Evolutionary conservation across 2,113 vertebrate genomes (phyloP), one percentile per base, ranked within the genome.

Genomic region (Strix aluco): DNA sequence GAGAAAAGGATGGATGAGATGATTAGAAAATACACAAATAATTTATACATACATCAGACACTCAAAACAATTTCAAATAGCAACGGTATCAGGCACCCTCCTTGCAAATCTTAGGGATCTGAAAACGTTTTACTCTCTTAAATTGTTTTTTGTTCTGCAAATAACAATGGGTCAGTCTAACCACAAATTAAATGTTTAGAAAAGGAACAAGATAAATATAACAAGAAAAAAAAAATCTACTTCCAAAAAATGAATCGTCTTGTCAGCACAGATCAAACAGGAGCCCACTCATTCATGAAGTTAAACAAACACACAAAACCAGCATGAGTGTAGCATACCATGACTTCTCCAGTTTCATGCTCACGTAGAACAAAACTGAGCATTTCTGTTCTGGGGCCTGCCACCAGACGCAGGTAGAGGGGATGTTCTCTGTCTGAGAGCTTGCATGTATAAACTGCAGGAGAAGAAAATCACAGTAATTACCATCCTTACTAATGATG

Each of bases 311-410:
- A 67, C 36, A 65, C 21, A 23, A 58, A 59, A 16, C 12, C 66
- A n/a, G 32, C 27, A 21, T 0, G 7, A 14, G 32, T 6, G 32
- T 42, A 66, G 92, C 97, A 84, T 97, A 99, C 99, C 98, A 99
- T 97, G 55, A 99, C 99, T 97, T 99, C 99, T 96, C 99, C 99
- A 3, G 98, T 99, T 98, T 99, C 99, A 29, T 99, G 99, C 75
- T 99, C 99, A 40, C 98, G 98, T 59, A 99, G 98, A 42, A 99
- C 99, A 92, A 99, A 99, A 95, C 99, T 99, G 49, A 99, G 99
- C 8, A 98, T 97, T 96, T 99, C 99, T 47, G 97, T 96, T 90
- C 98, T 97, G 55, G 99, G 99, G 47, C 99, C 99, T 5, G 99
- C 99, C 91, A 99, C 97, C 97, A 99, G 97, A 29, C 99, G 99